A percentile compares a stretch with the other conserved stretches of the same genome.
Conservation (phyloP, 1,140 invertebrate genomes). For the Halictus rubicundus region DNA sequence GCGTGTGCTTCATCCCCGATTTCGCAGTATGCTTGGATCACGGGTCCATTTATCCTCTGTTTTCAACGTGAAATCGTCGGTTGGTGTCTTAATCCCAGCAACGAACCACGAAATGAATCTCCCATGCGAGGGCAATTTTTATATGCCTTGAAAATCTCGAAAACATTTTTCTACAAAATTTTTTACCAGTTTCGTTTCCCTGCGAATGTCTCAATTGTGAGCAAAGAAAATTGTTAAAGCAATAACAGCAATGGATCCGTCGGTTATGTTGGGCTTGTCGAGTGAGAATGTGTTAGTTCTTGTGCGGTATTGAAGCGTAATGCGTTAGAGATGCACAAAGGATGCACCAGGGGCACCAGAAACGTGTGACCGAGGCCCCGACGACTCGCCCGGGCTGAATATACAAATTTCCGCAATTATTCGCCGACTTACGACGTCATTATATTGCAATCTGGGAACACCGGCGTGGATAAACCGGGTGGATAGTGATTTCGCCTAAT, state of each 20-base stretch:
- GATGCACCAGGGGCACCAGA: slow-evolving; percentile 24
- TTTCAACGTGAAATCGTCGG: slow-evolving; percentile 25
- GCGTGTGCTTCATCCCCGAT: slow-evolving; percentile 24
- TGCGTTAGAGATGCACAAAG: neutral
- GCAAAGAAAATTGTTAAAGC: too few relatives aligned
- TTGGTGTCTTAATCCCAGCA: too few relatives aligned
- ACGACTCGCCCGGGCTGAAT: slow-evolving; percentile 31
- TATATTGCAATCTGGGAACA: slow-evolving; percentile 59
- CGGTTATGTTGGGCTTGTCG: too few relatives aligned
- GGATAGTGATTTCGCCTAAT: slow-evolving; percentile 51
- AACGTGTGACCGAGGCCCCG: slow-evolving; percentile 37
- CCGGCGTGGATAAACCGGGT: slow-evolving; percentile 31
- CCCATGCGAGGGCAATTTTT: too few relatives aligned
- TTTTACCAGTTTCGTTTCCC: too few relatives aligned
- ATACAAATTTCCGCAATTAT: slow-evolving; percentile 55
- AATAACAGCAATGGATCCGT: too few relatives aligned
- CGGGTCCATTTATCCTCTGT: slow-evolving; percentile 40
- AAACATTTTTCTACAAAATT: too few relatives aligned
- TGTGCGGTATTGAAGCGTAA: too few relatives aligned
- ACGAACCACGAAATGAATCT: too few relatives aligned
- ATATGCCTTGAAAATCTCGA: too few relatives aligned
- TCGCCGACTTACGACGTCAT: slow-evolving; percentile 60
- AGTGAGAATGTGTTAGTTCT: too few relatives aligned
- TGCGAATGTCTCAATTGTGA: too few relatives aligned
- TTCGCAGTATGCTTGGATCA: slow-evolving; percentile 31